These are phyloP conservation scores for Formica selysi DNA, from an alignment of 1,140 invertebrate species.

Conservation along the genomic window DNA sequence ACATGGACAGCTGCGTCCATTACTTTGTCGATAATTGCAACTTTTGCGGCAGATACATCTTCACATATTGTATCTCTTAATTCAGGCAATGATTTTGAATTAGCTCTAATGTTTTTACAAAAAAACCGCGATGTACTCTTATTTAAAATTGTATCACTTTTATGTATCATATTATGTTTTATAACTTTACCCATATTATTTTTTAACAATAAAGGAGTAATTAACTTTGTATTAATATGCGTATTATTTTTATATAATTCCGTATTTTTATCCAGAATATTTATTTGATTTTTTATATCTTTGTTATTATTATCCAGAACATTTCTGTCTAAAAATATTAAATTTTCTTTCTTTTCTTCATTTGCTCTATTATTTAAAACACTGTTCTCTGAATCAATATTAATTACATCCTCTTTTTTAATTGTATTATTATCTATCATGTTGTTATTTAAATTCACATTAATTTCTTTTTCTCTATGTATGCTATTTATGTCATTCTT, in stretches of 20 bases:
- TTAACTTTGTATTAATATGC: neutral
- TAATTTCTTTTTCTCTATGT: neutral
- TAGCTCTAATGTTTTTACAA: neutral
- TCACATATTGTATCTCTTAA: conserved; percentile 9
- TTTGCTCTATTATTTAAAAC: neutral
- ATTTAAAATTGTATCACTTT: conserved; percentile 52
- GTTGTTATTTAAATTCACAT: neutral
- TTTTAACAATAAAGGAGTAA: neutral
- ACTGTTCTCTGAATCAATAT: neutral
- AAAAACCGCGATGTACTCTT: neutral
- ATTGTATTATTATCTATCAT: neutral
- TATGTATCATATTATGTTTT: conserved; percentile 5
- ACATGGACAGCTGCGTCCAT: conserved; percentile 44
- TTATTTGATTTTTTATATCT: neutral
- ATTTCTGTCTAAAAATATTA: neutral
- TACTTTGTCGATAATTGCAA: conserved; percentile 71
- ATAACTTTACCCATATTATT: neutral
- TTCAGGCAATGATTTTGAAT: conserved; percentile 51
- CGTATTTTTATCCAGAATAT: conserved; percentile 9
- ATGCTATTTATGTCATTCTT: neutral
- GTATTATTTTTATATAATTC: neutral
- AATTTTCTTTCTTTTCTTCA: neutral
- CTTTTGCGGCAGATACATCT: conserved; percentile 56
- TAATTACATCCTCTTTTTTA: neutral
- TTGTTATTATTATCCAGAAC: neutral